Conservation (phyloP, 2,113 vertebrate species). For the Sterrhoptilus dennistouni region DNA sequence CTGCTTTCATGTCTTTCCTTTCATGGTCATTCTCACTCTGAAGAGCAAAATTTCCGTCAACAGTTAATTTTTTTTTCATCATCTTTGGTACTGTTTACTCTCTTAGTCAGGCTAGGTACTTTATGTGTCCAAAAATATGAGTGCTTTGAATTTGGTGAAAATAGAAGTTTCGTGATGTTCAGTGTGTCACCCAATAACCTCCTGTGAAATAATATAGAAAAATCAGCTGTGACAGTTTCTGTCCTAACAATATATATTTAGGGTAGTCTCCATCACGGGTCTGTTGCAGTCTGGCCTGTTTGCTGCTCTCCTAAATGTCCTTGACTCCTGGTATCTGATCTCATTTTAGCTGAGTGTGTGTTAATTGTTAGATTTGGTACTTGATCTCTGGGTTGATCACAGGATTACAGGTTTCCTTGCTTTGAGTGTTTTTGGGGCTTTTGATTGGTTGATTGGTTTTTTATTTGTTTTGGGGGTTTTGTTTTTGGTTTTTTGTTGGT, state of each 20-base stretch:
- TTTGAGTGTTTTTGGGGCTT: not conserved
- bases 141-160: not conserved
- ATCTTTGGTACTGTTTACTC: not conserved
- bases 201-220: not conserved
- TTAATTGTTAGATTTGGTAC: not conserved
- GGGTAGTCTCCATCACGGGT: not conserved
- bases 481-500: not conserved
- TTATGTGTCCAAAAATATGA: rapidly evolving
- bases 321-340: not conserved
- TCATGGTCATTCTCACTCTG: not conserved
- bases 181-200: not conserved
- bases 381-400: not conserved
- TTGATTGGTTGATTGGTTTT: not conserved
- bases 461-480: not conserved
- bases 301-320: not conserved
- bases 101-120: not conserved
- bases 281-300: not conserved
- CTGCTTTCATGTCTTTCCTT: not conserved
- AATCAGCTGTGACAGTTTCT: not conserved
- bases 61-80: not conserved
- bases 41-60: not conserved
- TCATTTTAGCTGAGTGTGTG: not conserved
- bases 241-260: not conserved
- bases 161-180: not conserved
- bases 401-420: not conserved